Evolutionary conservation across 2,888 invertebrate species (phyloP).

Genomic region (Chloromyia formosa): DNA sequence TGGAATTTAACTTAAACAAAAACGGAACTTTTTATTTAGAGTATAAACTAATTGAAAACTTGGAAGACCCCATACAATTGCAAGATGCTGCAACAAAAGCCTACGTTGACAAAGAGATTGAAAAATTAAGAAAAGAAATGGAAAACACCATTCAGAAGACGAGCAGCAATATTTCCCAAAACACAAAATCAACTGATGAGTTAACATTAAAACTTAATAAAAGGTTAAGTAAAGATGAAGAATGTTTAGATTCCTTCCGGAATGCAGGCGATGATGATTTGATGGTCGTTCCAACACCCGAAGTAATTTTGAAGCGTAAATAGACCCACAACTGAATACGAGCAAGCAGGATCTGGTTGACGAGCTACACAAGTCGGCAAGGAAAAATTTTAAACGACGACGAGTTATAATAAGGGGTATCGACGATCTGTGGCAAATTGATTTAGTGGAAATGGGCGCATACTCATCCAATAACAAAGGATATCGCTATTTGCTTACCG

Average conservation of each 20-base stretch:
- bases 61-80: conserved; percentile 1
- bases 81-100: background rate
- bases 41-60: conserved; percentile 6
- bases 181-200: background rate
- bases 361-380: conserved; percentile 59
- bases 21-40: conserved; percentile 9
- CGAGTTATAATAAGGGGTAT: conserved; percentile 57
- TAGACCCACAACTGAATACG: background rate
- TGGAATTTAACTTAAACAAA: background rate
- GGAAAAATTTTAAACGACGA: conserved; percentile 58
- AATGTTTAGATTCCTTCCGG: background rate
- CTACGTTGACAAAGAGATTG: background rate
- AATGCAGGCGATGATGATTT: background rate
- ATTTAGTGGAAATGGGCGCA: conserved; percentile 58
- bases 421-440: conserved; percentile 63
- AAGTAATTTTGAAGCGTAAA: background rate
- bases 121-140: background rate
- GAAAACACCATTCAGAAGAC: background rate
- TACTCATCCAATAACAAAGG: conserved; percentile 56
- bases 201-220: background rate
- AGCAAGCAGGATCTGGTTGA: conserved; percentile 51
- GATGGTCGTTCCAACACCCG: background rate
- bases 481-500: conserved; percentile 57
- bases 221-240: background rate
- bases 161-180: background rate